Percentiles rank a stretch among this genome's conserved stretches.
Conservation (phyloP, 2,113 vertebrate genomes). For the Eulemur rufifrons region DNA sequence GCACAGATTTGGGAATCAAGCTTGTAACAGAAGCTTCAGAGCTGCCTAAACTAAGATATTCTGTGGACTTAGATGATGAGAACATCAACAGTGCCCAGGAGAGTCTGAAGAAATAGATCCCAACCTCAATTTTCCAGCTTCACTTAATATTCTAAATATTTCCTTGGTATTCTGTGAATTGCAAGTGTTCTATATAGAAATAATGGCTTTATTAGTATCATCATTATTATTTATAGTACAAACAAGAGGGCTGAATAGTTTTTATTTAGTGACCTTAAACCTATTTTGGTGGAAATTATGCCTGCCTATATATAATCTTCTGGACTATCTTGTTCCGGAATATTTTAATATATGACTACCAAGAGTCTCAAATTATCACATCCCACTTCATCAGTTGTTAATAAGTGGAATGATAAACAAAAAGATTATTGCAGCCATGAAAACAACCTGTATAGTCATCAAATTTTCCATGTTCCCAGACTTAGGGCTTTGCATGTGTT, state of each 20-base stretch:
- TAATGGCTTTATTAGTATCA: not conserved
- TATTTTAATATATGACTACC: conserved; percentile 12
- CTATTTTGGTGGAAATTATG: not conserved
- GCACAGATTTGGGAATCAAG: not conserved
- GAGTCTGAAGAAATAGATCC: not conserved
- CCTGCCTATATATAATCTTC: not conserved
- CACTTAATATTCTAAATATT: not conserved
- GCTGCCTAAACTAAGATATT: not conserved
- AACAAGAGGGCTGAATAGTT: not conserved
- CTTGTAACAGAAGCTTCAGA: not conserved
- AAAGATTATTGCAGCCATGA: not conserved
- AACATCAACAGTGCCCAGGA: not conserved
- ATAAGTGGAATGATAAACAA: not conserved
- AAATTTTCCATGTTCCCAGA: not conserved
- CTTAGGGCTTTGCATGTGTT: not conserved
- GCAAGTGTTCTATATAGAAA: not conserved
- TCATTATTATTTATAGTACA: not conserved
- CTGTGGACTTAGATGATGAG: not conserved
- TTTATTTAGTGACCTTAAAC: not conserved
- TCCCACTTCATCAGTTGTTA: not conserved
- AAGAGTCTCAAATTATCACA: not conserved
- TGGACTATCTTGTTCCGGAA: not conserved
- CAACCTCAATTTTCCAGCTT: not conserved
- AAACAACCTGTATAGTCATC: not conserved
- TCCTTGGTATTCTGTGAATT: not conserved